Evolutionary conservation across 2,797 vertebrate genomes (phyloP).

Genomic region (Peromyscus melanophrys): DNA sequence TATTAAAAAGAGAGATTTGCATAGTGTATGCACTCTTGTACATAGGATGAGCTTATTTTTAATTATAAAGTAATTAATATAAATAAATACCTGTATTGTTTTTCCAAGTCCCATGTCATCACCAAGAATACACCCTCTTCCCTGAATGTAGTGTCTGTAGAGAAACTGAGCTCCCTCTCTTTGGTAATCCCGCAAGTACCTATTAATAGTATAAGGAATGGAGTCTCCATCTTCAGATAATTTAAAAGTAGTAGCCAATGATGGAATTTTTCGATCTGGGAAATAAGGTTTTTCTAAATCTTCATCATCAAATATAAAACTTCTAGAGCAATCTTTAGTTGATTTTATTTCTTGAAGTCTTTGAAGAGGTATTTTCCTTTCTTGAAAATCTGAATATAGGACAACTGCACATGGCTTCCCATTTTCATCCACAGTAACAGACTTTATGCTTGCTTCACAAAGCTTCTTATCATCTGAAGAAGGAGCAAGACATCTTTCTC

Average conservation of each 20-base stretch:
- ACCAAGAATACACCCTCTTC: constrained; percentile 96
- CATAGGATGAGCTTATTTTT: not conserved
- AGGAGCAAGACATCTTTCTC: constrained; percentile 91
- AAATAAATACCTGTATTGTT: constrained; percentile 96
- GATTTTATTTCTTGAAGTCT: constrained; percentile 87
- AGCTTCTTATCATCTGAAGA: constrained; percentile 88
- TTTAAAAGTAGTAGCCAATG: constrained; percentile 88
- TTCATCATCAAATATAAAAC: constrained; percentile 88
- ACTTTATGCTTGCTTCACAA: constrained; percentile 90
- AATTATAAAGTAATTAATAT: constrained; percentile 49
- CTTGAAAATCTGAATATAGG: constrained; percentile 88
- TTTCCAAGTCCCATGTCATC: constrained; percentile 99
- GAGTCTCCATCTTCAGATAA: constrained; percentile 90
- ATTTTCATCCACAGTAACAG: constrained; percentile 87
- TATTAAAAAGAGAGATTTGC: constrained; percentile 25
- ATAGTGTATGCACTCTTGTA: constrained; percentile 8
- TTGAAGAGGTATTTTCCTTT: constrained; percentile 88
- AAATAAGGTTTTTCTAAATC: constrained; percentile 95
- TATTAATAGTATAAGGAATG: constrained; percentile 97
- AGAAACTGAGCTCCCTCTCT: constrained; percentile 95
- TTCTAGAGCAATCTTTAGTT: constrained; percentile 84
- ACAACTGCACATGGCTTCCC: constrained; percentile 88
- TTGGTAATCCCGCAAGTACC: constrained; percentile 97
- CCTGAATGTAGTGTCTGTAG: constrained; percentile 91
- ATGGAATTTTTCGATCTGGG: constrained; percentile 88